Evolutionary conservation across 1,140 invertebrate species (phyloP), one percentile per base, ranked within the genome.

Genomic region (Meloidogyne hapla): DNA sequence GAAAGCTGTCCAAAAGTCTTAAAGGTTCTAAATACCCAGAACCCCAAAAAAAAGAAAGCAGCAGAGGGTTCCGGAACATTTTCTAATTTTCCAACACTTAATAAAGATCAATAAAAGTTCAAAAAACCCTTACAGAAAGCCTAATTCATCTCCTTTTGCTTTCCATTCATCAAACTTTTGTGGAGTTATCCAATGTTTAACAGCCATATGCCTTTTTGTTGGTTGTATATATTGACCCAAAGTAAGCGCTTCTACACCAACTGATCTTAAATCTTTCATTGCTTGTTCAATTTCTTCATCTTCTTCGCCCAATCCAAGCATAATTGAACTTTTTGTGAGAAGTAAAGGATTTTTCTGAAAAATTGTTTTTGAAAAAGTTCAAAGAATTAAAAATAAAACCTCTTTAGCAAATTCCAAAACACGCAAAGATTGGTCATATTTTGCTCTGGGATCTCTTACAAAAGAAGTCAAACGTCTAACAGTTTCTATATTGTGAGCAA

Each of bases 211-310:
- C 23, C 75, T n/a, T 12, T 76, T 76, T 45, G 75, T 76, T 0
- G 96, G 96, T 88, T 99, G 96, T 95, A 99, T 99, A 87, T 99
- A 99, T 87, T 99, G 97, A 0, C 97, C 97, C 9, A 99, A 89
- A 1, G 97, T 99, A 0, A 99, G 83, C 88, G 95, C 97, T 86
- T 98, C 95, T 0, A 99, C 96, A 33, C 92, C 92, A 42, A 89
- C 91, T 21, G 88, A 86, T 76, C 84, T 75, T 3, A 84, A 64
- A 75, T 84, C 92, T 89, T 90, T 90, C 90, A 98, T 91, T 10
- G 94, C 94, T 89, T 93, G 91, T 84, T 92, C 89, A 10, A 98
- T 90, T 90, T 98, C 92, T 71, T 92, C 91, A 86, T 98, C 95
- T 1, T 92, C 94, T 90, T 99, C 97, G 0, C 96, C 96, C 1